Conservation (phyloP, 2,888 invertebrate species). For the Dromius quadrimaculatus region DNA sequence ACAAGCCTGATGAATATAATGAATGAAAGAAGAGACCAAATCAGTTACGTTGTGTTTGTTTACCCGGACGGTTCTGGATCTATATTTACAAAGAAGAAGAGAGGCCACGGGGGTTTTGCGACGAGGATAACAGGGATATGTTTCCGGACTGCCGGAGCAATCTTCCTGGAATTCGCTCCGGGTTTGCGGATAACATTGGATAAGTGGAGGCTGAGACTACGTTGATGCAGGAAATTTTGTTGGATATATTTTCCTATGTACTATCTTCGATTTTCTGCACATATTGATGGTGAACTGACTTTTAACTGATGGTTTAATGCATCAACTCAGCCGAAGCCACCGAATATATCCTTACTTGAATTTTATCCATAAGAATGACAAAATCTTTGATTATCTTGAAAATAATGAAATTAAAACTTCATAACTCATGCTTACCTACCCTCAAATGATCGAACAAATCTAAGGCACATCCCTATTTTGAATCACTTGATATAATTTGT, state of each 20-base stretch:
- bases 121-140: constrained; percentile 42
- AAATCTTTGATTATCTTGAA: no score
- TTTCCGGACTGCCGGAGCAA: constrained; percentile 36
- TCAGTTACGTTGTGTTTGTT: constrained; percentile 48
- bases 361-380: no score
- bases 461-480: no score
- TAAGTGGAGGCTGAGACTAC: constrained; percentile 20
- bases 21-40: constrained; percentile 45
- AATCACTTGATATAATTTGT: no score
- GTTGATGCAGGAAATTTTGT: neutral
- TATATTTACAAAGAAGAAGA: constrained; percentile 37
- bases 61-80: constrained; percentile 34
- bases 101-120: neutral
- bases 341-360: no score
- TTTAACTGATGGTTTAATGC: no score
- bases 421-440: no score
- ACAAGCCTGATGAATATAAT: constrained; percentile 48
- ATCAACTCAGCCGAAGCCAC: no score
- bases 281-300: no score
- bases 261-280: neutral
- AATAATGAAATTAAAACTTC: no score
- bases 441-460: no score
- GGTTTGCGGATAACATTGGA: constrained; percentile 43
- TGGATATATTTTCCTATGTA: neutral
- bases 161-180: constrained; percentile 47